Evolutionary conservation across 2,797 vertebrate species (phyloP).

Genomic region (Urophycis tenuis): DNA sequence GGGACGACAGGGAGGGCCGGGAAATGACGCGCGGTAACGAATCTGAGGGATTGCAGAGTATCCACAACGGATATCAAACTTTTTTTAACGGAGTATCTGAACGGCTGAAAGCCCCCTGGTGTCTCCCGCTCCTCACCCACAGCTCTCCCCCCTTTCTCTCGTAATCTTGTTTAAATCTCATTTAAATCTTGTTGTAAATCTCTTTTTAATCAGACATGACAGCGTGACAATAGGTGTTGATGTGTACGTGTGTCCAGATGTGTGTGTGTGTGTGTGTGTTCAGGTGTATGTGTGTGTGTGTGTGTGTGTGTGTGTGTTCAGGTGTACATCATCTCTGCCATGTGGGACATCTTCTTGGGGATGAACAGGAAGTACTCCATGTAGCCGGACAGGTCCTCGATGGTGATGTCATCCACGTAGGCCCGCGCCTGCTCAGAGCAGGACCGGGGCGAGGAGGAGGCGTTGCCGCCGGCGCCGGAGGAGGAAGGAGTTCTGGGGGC

Average conservation of each 20-base stretch:
- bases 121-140: background rate
- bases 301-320: constrained; percentile 45
- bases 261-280: background rate
- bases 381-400: constrained; percentile 97
- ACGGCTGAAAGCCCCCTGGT: background rate
- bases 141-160: background rate
- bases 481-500: constrained; percentile 74
- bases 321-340: constrained; percentile 99
- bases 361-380: constrained; percentile 97
- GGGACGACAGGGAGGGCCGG: background rate
- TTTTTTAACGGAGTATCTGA: background rate
- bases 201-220: background rate
- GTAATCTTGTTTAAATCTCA: background rate
- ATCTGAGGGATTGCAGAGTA: background rate
- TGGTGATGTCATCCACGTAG: constrained; percentile 93
- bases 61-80: background rate
- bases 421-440: constrained; percentile 93
- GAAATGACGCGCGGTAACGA: background rate
- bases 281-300: constrained; percentile 3
- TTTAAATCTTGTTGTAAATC: background rate
- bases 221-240: background rate
- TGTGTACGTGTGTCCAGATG: background rate
- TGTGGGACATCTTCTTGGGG: constrained; percentile 99
- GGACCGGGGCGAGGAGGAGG: constrained; percentile 72
- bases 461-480: background rate